Base-by-base conservation (phyloP, 2,113 vertebrate genomes). In the Megaceryle torquata region DNA sequence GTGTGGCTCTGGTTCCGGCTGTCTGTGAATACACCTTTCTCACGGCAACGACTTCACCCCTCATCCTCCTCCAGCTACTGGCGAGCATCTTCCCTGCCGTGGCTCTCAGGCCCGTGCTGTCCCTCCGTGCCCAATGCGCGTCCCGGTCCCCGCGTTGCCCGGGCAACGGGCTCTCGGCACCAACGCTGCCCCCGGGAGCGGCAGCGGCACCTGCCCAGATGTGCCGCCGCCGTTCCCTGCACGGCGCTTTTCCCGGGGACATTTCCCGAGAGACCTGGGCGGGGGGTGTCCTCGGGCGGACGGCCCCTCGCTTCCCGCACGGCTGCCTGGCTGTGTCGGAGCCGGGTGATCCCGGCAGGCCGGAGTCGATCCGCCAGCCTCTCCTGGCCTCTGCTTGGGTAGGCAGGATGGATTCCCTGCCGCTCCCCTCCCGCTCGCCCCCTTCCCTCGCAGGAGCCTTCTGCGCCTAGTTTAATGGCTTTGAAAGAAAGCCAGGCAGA, bases 381-480 rank as follows among this genome's bases (percentile, higher is more conserved):
- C 97, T 93, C 74, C 97, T 86, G 97, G 96, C 83, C 97, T 95
- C 96, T 25, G 93, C 95, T 56, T 76, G 95, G 89, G 86, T 13
- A 60, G 94, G 84, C 92, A 79, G 96, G 91, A 96, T 97, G 97
- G 48, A 53, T 39, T 96, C 92, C 28, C 72, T 9, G 57, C 53
- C 80, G 86, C 88, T 88, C 77, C 89, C 91, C 94, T 88, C 95
- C 95, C 97, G 96, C 89, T 89, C 97, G 78, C 80, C 90, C 94
- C 92, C 70, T 87, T 94, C 78, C 76, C 96, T 94, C 82, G 92
- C 97, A 77, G 93, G 94, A 98, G 95, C 91, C 94, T 95, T 97
- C 96, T 97, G 98, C 98, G 98, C 98, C 98, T 97, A 98, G 98
- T 97, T 98, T 96, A 96, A 98, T 98, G 98, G 98, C 98, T 98